These are phyloP conservation scores for Liasis olivaceus DNA, from an alignment of 2,797 vertebrate genomes.

Conservation along the genomic window DNA sequence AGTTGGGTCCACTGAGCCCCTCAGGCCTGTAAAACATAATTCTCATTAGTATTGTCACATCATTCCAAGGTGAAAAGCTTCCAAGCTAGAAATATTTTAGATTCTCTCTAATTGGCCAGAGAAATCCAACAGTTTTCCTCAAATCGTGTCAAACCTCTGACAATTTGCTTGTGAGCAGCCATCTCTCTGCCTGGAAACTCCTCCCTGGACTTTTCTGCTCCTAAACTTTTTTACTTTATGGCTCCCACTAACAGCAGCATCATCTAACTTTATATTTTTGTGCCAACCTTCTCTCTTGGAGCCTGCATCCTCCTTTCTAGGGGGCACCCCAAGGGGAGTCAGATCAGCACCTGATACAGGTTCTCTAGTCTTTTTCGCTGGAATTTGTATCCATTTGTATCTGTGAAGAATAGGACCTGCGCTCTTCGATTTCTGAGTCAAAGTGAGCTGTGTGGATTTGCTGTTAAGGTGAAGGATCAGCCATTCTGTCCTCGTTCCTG, in stretches of 20 bases:
- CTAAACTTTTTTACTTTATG: too few relatives aligned
- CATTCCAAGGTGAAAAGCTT: too few relatives aligned
- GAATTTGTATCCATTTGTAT: not conserved
- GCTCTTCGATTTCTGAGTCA: not conserved
- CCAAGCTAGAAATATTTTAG: too few relatives aligned
- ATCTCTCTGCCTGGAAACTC: too few relatives aligned
- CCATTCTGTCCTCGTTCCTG: accelerated
- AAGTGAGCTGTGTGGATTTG: not conserved
- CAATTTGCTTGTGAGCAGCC: not conserved
- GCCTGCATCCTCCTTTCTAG: not conserved
- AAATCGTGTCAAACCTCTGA: not conserved
- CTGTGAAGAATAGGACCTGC: not conserved
- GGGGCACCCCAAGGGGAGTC: not conserved
- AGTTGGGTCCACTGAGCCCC: not conserved
- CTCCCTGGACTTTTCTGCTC: too few relatives aligned
- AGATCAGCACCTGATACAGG: not conserved
- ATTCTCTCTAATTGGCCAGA: too few relatives aligned
- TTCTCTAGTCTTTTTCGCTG: not conserved
- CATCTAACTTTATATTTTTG: not conserved
- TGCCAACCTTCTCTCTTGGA: not conserved
- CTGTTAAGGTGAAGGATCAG: too few relatives aligned
- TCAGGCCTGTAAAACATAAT: not conserved
- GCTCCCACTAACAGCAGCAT: too few relatives aligned
- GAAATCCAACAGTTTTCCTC: not conserved
- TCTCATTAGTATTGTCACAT: not conserved